Percentiles rank a stretch among this genome's conserved stretches.
These are phyloP conservation scores for Chloroclysta siterata DNA, from an alignment of 2,888 invertebrate genomes.

Conservation along the genomic window DNA sequence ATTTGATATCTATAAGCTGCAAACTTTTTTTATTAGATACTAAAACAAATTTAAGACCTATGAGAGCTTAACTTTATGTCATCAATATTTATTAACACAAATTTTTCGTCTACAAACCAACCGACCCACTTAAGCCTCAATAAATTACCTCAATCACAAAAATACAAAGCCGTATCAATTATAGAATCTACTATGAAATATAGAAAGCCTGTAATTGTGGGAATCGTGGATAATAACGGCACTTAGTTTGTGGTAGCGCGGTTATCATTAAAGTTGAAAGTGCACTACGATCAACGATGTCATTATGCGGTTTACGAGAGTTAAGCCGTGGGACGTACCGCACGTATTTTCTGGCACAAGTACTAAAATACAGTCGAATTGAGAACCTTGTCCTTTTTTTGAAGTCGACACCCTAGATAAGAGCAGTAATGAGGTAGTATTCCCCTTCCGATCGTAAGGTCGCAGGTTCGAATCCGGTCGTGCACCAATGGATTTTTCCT, in stretches of 20 bases:
- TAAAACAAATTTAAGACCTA: slow-evolving; percentile 7
- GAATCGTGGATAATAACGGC: slow-evolving; percentile 28
- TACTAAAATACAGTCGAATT: no score
- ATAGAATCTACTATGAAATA: slow-evolving; percentile 10
- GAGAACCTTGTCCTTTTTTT: no score
- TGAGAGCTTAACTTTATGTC: slow-evolving; percentile 17
- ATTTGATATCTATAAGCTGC: no score
- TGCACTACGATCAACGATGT: slow-evolving; percentile 17
- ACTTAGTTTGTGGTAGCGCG: slow-evolving; percentile 21
- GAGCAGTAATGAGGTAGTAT: no score
- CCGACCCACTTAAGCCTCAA: slow-evolving; percentile 3
- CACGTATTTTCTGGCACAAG: no score
- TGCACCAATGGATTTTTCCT: no score
- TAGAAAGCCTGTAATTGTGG: slow-evolving; percentile 31
- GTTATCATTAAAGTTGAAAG: slow-evolving; percentile 27
- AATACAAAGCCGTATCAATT: slow-evolving; percentile 17
- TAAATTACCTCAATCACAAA: slow-evolving; percentile 20
- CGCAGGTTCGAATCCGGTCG: no score
- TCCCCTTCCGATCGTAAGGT: no score
- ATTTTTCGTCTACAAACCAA: background rate
- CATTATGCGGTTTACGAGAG: slow-evolving; percentile 25
- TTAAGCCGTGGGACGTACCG: background rate
- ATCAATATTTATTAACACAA: slow-evolving; percentile 11
- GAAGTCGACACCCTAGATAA: no score
- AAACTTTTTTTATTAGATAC: background rate